Evolutionary conservation across 2,888 invertebrate genomes (phyloP), one percentile per base, ranked within the genome.

Genomic region (Tanaodytes sp.): DNA sequence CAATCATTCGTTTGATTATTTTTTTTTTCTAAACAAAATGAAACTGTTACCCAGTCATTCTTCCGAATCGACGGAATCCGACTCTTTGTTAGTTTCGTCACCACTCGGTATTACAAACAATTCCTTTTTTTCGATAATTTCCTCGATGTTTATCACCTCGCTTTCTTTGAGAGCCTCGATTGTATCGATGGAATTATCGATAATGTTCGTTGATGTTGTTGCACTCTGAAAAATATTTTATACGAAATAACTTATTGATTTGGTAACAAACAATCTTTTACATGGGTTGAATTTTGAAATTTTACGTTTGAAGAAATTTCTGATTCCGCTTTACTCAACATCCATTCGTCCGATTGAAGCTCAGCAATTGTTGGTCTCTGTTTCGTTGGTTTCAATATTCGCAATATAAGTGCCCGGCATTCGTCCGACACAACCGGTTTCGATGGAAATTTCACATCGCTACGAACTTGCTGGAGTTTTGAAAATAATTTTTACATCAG

Each of bases 281-380:
- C 5, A 5, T 27, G 9, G 27, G n/a, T n/a, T n/a, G n/a, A n/a
- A n/a, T 23, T 23, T 23, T 23, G 4, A 2, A 42, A 20, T 19
- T 6, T 12, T 69, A 82, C 79, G 61, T 65, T 55, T 8, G 72
- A 57, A 49, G 57, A 71, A 23, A 75, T 74, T 31, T 77, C 78
- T 14, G 72, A 72, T 37, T 3, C 43, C 12, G 27, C 1, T 19
- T 19, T 23, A 23, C 8, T 23, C 23, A 23, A 23, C 8, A 90
- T 87, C 93, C 93, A 93, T 19, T 87, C 78, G 82, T 93, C 92
- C 37, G 86, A 88, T 70, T 89, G 88, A 73, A 93, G 92, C 73
- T 89, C 89, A 1, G 87, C 85, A 65, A 93, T 89, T 75, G 87
- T 88, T 36, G 90, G 88, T 52, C 93, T 88, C 48, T 87, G 80